Percentiles rank a stretch among this genome's conserved stretches.
Evolutionary conservation across 2,797 vertebrate genomes (phyloP).

Genomic region (Microhierax caerulescens): DNA sequence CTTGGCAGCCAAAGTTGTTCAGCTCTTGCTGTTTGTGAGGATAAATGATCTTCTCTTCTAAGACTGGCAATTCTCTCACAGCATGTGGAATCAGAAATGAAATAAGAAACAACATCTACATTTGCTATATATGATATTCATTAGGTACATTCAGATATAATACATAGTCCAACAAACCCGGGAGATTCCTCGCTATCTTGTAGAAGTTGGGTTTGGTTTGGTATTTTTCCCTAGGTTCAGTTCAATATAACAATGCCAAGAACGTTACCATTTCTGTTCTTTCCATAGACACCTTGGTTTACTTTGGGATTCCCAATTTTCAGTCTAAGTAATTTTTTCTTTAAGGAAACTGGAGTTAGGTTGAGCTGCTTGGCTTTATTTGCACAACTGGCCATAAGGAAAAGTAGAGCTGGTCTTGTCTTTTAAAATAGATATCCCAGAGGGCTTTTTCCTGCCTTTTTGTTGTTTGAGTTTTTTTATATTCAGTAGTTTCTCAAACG

Average conservation of each 20-base stretch:
- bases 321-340: background rate
- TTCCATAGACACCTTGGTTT: background rate
- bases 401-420: background rate
- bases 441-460: background rate
- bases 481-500: background rate
- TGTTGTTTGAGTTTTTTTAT: background rate
- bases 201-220: background rate
- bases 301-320: background rate
- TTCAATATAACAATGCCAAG: background rate
- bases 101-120: background rate
- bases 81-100: background rate
- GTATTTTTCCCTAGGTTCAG: background rate
- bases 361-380: background rate
- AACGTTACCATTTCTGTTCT: background rate
- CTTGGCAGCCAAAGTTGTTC: background rate
- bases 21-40: background rate
- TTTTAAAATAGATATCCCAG: background rate
- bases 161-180: background rate
- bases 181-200: background rate
- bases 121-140: background rate
- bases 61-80: background rate
- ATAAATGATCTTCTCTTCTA: background rate
- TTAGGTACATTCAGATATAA: background rate
- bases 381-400: background rate
- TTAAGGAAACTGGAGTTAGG: background rate